Evolutionary conservation across 2,888 invertebrate species (phyloP), one percentile per base, ranked within the genome.

Genomic region (Schizotus pectinicornis): DNA sequence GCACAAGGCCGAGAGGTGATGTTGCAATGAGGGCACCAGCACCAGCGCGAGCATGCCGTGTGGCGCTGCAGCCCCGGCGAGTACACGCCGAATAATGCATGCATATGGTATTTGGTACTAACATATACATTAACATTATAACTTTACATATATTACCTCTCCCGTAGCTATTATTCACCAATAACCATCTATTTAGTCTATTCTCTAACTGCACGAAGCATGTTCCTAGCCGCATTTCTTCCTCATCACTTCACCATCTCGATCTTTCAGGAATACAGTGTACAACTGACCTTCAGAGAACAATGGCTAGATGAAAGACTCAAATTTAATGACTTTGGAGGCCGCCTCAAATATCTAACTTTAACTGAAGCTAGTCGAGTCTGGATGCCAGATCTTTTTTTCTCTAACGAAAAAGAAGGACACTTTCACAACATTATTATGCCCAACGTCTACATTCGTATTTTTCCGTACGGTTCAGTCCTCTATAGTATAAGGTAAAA

Each of bases 301-400:
- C 94, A 97, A 82, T 98, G 97, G 97, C 82, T 92, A 77, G 97
- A 98, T 80, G 94, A 95, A 80, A 85, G 97, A 72, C 86, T 95
- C 65, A 89, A 89, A 79, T 95, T 94, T 80, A 90, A 94, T 80
- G 93, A 94, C 81, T 89, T 90, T 73, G 89, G 89, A 81, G 94
- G 94, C 74, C 89, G 90, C 71, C 86, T 95, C 60, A 94, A 93
- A 81, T 95, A 95, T 83, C 85, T 95, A 65, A 95, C 95, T 55
- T 84, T 96, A 76, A 94, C 96, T 52, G 96, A 97, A 81, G 93
- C 95, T 52, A 93, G 92, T 81, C 88, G 94, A 70, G 94, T 98
- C 56, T 98, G 98, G 98, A 96, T 97, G 91, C 98, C 98, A 33
- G 98, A 98, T 84, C 84, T 97, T 69, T 98, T 97, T 86, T 97